phyloP scores from a whole-genome alignment of 2,888 invertebrate species.

The Apotomis capreana region DNA sequence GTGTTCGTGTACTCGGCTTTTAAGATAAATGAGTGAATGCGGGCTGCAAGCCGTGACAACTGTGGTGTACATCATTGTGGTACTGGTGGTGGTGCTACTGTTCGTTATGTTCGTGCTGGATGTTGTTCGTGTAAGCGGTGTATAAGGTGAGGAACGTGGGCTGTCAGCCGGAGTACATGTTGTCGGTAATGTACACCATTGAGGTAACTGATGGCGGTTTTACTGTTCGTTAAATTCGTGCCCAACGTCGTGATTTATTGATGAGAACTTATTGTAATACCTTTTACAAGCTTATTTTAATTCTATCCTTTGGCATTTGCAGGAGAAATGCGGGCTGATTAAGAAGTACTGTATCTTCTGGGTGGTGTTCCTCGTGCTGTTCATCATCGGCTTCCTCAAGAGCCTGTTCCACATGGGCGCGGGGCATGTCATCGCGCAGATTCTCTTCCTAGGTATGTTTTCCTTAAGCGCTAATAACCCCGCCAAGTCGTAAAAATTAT shows the following conservation, averaged over 20 bases:
- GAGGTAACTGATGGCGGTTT: constrained; percentile 64
- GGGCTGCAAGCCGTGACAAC: background rate
- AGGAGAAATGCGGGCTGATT: constrained; percentile 71
- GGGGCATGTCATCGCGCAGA: constrained; percentile 70
- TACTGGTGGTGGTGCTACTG: too few species aligned
- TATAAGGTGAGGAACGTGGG: too few species aligned
- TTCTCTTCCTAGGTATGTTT: constrained; percentile 66
- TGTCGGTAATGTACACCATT: constrained; percentile 63
- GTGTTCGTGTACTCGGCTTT: constrained; percentile 72
- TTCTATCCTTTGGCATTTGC: constrained; percentile 7
- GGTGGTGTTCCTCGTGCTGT: constrained; percentile 75
- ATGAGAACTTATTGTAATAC: too few species aligned
- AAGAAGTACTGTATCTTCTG: constrained; percentile 80
- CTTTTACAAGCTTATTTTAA: too few species aligned
- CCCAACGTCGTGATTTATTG: constrained; percentile 67
- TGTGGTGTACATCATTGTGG: too few species aligned
- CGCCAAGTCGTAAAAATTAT: too few species aligned
- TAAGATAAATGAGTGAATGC: constrained; percentile 55
- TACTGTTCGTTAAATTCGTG: constrained; percentile 70
- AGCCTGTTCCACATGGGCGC: constrained; percentile 76
- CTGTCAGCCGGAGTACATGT: constrained; percentile 46
- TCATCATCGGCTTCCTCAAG: constrained; percentile 76
- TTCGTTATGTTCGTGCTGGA: too few species aligned
- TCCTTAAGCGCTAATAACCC: too few species aligned
- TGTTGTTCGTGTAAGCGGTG: too few species aligned